Conservation (phyloP, 1,140 invertebrate genomes). For the Condylostylus longicornis region DNA sequence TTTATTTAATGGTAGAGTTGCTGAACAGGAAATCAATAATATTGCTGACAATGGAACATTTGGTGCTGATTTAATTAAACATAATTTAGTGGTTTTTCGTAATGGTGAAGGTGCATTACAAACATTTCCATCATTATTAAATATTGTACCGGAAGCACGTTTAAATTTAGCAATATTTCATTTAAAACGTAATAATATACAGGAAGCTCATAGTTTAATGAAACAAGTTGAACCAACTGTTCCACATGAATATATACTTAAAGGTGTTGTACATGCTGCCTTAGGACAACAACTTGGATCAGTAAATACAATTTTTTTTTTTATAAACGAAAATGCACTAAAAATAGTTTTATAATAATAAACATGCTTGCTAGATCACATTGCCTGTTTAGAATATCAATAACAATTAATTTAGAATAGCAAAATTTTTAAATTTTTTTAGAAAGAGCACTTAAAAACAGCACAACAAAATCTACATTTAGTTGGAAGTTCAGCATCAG, state of each 20-base stretch:
- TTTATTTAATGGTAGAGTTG: slow-evolving; percentile 86
- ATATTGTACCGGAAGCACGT: slow-evolving; percentile 91
- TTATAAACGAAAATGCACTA: neutral
- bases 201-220: slow-evolving; percentile 79
- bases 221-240: slow-evolving; percentile 86
- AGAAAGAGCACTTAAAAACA: slow-evolving; percentile 85
- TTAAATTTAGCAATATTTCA: slow-evolving; percentile 93
- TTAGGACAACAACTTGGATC: slow-evolving; percentile 84
- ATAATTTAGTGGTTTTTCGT: slow-evolving; percentile 92
- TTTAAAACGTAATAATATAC: slow-evolving; percentile 76
- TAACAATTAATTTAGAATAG: no score
- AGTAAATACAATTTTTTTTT: slow-evolving; percentile 35
- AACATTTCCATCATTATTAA: slow-evolving; percentile 78
- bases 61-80: slow-evolving; percentile 82
- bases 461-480: slow-evolving; percentile 94
- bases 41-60: slow-evolving; percentile 72
- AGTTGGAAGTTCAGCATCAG: slow-evolving; percentile 87
- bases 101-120: slow-evolving; percentile 86
- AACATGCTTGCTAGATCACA: no score
- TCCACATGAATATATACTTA: slow-evolving; percentile 91
- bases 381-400: no score
- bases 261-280: slow-evolving; percentile 88
- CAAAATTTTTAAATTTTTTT: no score
- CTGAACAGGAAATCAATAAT: slow-evolving; percentile 71
- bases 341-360: no score